Conservation (phyloP, 2,113 vertebrate species). For the Osmerus eperlanus region DNA sequence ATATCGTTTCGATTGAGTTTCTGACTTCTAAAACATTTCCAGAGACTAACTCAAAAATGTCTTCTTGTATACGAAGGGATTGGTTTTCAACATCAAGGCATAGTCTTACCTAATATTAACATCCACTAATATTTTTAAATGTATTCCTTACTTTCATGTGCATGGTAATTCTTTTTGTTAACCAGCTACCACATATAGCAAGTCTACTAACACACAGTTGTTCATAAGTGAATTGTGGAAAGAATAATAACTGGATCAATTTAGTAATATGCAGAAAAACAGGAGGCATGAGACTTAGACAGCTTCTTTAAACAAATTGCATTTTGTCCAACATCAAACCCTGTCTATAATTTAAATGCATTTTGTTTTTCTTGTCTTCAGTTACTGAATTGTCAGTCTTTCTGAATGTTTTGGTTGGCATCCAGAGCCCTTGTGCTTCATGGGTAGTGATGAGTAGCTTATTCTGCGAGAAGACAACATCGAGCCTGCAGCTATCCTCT, state of each 20-base stretch:
- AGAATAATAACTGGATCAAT: neutral
- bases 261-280: too few relatives aligned
- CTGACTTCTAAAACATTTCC: neutral
- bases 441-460: constrained; percentile 44
- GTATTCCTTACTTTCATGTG: constrained; percentile 39
- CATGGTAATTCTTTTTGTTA: constrained; percentile 30
- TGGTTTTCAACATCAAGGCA: constrained; percentile 38
- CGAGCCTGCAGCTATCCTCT: constrained; percentile 53
- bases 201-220: constrained; percentile 18
- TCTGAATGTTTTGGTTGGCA: constrained; percentile 28
- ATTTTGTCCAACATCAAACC: neutral
- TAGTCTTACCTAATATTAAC: constrained; percentile 54
- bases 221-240: too few relatives aligned
- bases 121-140: constrained; percentile 50
- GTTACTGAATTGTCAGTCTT: constrained; percentile 25
- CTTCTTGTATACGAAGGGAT: constrained; percentile 39
- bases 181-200: constrained; percentile 32
- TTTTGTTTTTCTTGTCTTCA: constrained; percentile 10
- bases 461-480: constrained; percentile 40
- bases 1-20: constrained; percentile 29
- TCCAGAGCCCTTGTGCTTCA: constrained; percentile 37
- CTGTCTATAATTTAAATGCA: neutral
- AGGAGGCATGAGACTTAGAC: too few relatives aligned
- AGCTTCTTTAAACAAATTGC: neutral
- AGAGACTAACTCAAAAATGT: constrained; percentile 4